Evolutionary conservation across 1,140 invertebrate species (phyloP).

Genomic region (Drosophila elegans): DNA sequence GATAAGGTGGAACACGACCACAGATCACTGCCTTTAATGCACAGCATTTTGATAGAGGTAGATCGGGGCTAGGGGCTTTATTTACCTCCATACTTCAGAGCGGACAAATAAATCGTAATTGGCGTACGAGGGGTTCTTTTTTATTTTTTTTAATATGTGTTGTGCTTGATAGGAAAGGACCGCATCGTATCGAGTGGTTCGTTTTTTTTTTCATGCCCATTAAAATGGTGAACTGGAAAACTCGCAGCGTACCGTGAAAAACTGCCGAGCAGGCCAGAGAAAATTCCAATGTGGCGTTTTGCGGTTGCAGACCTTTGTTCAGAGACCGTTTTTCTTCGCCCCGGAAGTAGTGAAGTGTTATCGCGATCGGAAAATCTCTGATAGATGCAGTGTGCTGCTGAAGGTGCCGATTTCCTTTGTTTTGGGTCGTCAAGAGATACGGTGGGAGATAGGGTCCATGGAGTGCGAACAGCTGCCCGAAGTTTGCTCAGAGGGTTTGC

Average conservation of each 20-base stretch:
- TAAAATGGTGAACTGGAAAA: conserved; percentile 70
- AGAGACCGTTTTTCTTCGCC: conserved; percentile 13
- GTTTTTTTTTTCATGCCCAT: conserved; percentile 66
- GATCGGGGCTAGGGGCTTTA: conserved; percentile 39
- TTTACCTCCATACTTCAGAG: conserved; percentile 72
- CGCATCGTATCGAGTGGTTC: conserved; percentile 38
- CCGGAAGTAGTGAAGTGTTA: conserved; percentile 70
- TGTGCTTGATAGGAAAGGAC: conserved; percentile 20
- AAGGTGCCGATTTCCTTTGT: conserved; percentile 62
- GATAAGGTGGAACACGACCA: conserved; percentile 65
- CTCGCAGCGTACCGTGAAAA: conserved; percentile 59
- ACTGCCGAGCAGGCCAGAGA: conserved; percentile 26
- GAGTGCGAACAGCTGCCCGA: conserved; percentile 67
- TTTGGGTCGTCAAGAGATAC: conserved; percentile 37
- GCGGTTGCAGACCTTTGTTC: conserved; percentile 59
- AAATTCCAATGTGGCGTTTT: conserved; percentile 38
- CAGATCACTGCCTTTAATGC: conserved; percentile 48
- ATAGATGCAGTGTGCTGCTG: conserved; percentile 26
- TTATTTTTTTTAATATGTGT: conserved; percentile 40
- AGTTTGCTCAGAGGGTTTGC: conserved; percentile 26
- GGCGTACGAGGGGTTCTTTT: conserved; percentile 73
- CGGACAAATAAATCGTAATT: conserved; percentile 82
- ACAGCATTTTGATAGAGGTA: conserved; percentile 24
- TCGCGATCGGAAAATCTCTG: conserved; percentile 60
- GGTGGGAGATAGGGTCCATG: conserved; percentile 34